A percentile compares a stretch with the other conserved stretches of the same genome.
phyloP scores from a whole-genome alignment of 2,113 vertebrate species.

The Myiagra hebetior region DNA sequence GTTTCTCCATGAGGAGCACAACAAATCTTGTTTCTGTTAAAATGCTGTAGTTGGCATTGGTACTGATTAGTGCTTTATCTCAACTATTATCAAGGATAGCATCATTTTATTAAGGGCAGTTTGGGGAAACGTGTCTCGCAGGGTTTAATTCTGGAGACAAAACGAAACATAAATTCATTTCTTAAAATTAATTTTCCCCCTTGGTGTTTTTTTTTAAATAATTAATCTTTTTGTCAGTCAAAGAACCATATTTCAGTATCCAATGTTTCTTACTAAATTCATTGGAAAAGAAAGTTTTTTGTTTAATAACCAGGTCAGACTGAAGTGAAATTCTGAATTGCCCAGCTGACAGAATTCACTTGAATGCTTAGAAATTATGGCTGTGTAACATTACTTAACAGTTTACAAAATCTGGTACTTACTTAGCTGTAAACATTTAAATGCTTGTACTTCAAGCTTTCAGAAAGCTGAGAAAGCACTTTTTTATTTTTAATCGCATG shows the following conservation, averaged over 20 bases:
- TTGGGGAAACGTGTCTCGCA: neutral
- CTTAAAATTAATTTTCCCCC: accelerated
- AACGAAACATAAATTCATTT: neutral
- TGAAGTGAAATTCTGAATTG: neutral
- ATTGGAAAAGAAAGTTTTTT: neutral
- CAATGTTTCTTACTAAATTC: neutral
- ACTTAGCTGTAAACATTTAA: neutral
- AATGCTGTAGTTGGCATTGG: neutral
- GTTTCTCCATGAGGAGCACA: neutral
- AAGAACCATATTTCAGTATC: neutral
- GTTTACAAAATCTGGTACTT: neutral
- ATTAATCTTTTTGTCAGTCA: neutral
- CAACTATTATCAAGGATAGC: neutral
- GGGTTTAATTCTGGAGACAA: neutral
- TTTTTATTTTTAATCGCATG: neutral
- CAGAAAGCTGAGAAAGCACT: neutral
- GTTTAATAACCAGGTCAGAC: neutral
- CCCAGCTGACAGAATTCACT: neutral
- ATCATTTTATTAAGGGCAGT: neutral
- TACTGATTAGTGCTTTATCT: neutral
- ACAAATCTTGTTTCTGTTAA: neutral
- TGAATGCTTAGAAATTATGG: neutral
- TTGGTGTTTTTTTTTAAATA: neutral
- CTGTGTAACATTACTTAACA: neutral
- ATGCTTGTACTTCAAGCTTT: neutral